These are phyloP conservation scores for Muschampia plurimacula DNA, from an alignment of 2,888 invertebrate species.

Conservation along the genomic window DNA sequence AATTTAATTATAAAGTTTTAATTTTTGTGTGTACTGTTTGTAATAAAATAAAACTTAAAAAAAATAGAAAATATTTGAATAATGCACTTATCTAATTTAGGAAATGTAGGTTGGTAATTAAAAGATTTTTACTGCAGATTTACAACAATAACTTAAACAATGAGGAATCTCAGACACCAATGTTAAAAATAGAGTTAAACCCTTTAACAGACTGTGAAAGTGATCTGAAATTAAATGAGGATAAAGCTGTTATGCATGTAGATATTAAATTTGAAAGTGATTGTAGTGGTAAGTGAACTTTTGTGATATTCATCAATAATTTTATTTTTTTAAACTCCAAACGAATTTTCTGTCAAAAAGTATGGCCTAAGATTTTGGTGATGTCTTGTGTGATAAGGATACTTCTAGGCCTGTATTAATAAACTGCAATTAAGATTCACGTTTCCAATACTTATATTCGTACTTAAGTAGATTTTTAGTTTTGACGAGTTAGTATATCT, in stretches of 20 bases:
- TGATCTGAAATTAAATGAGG: neutral
- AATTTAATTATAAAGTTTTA: too few relatives aligned
- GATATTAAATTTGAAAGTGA: slow-evolving; percentile 7
- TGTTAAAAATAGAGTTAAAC: slow-evolving; percentile 7
- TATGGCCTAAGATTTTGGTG: too few relatives aligned
- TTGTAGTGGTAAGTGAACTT: neutral
- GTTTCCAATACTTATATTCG: too few relatives aligned
- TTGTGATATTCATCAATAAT: neutral
- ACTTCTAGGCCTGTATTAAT: too few relatives aligned
- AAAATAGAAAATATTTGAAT: too few relatives aligned
- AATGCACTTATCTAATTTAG: neutral
- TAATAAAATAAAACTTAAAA: too few relatives aligned
- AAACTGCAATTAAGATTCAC: too few relatives aligned
- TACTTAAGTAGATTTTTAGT: too few relatives aligned
- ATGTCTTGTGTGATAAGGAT: too few relatives aligned
- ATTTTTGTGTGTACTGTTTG: too few relatives aligned
- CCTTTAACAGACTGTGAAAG: slow-evolving; percentile 1
- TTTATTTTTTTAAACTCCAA: neutral
- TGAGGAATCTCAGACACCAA: neutral
- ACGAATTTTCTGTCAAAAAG: neutral
- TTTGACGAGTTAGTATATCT: too few relatives aligned
- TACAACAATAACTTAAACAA: neutral
- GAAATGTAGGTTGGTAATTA: neutral
- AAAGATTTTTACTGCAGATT: neutral
- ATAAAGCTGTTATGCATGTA: slow-evolving; percentile 6